Evolutionary conservation across 2,113 vertebrate species (phyloP).

Genomic region (Marmota flaviventris): DNA sequence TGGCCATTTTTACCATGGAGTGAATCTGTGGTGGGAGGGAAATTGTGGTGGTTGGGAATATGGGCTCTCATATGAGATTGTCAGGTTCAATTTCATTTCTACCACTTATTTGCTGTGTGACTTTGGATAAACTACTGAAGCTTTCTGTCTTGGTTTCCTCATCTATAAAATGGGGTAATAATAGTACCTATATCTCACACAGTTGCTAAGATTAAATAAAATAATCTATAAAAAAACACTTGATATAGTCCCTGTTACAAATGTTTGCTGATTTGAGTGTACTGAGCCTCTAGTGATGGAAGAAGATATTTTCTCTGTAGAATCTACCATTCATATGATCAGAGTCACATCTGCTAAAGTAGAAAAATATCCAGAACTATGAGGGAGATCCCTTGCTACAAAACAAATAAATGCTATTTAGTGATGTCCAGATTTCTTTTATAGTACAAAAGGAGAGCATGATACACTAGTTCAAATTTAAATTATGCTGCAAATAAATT

Average conservation of each 20-base stretch:
- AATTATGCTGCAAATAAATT: not conserved
- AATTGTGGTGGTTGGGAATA: not conserved
- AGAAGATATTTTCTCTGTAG: not conserved
- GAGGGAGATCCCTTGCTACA: not conserved
- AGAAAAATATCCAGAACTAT: not conserved
- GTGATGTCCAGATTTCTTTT: conserved; percentile 12
- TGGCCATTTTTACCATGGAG: not conserved
- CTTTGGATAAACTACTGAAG: conserved; percentile 20
- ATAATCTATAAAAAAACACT: not conserved
- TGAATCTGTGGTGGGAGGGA: not conserved
- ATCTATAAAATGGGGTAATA: not conserved
- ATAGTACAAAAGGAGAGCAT: not conserved
- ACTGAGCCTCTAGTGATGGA: too few relatives aligned
- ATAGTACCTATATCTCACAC: not conserved
- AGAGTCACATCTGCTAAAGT: not conserved
- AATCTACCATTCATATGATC: not conserved
- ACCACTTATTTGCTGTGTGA: not conserved
- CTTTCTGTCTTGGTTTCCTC: not conserved
- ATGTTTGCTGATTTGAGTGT: not conserved
- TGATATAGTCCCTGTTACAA: not conserved
- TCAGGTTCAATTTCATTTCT: not conserved
- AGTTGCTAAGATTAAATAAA: not conserved
- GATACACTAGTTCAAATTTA: not conserved
- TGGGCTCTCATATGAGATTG: not conserved
- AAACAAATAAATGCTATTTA: conserved; percentile 24